Evolutionary conservation across 2,888 invertebrate genomes (phyloP), one percentile per base, ranked within the genome.

Genomic region (Acanthosepion esculentum): DNA sequence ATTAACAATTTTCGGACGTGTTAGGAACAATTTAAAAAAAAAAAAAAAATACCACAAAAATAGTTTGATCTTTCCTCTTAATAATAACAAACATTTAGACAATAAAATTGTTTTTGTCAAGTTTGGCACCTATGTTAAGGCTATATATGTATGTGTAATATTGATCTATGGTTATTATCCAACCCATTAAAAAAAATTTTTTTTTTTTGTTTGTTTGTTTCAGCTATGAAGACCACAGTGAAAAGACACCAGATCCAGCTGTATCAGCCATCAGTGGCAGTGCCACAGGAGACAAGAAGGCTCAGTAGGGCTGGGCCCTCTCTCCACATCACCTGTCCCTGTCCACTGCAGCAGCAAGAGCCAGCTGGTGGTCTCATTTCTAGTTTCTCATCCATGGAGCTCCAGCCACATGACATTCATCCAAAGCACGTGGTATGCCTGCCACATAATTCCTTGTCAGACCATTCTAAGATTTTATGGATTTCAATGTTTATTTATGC

Each of bases 161-260:
- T n/a, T 15, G 10, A n/a, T 1, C 29, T 10, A n/a, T 29, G 18
- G 7, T 59, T 20, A 20, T 23, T 59, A 23, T 23, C 59, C 6
- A 20, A 23, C 20, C 1, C 59, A 20, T 6, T 59, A 12, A 12
- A 10, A n/a, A 12, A 12, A 10, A n/a, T 18, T 33, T 33, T n/a
- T 33, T 78, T 78, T 78, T 12, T 33, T n/a, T n/a, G 0, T 78
- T 93, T 15, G 0, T 8, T 93, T 94, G 64, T 94, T 94, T 10
- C 59, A 94, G 94, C 48, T 94, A 94, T 64, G 94, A 94, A 64
- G 94, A 94, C 94, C 94, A 94, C 64, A 64, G 59, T 94, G 94
- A 94, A 18, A 94, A 94, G 23, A 92, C 78, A n/a, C 78, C 78
- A 78, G 78, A 78, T 78, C 93, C 93, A 50, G 93, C 93, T 53